Percentiles rank a stretch among this genome's conserved stretches.
phyloP scores from a whole-genome alignment of 2,797 vertebrate genomes.

The Eurystomus glaucurus region DNA sequence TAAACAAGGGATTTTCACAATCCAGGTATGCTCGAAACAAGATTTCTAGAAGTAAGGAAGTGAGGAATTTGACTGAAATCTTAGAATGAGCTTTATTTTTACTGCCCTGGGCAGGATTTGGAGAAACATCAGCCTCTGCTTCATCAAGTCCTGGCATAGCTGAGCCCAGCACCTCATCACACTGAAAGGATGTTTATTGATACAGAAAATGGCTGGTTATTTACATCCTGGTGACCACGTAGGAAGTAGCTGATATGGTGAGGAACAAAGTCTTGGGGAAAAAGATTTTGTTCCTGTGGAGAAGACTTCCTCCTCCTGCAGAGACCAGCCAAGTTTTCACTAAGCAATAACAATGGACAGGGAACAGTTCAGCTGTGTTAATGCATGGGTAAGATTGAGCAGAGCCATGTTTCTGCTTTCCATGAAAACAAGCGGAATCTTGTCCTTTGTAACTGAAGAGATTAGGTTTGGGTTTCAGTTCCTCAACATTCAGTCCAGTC shows the following conservation, averaged over 20 bases:
- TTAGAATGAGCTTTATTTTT: constrained; percentile 30
- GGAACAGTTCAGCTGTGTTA: not conserved
- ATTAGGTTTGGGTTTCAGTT: not conserved
- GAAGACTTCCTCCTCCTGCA: not conserved
- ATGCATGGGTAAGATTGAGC: not conserved
- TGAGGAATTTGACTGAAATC: constrained; percentile 25
- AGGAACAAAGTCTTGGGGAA: not conserved
- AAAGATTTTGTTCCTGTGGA: not conserved
- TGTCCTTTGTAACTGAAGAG: not conserved
- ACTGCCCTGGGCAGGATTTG: constrained; percentile 26
- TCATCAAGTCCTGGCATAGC: not conserved
- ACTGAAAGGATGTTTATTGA: not conserved
- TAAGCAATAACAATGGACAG: not conserved
- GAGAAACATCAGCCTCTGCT: not conserved
- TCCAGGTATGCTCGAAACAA: not conserved
- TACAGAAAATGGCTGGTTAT: constrained; percentile 3
- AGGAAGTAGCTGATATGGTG: not conserved
- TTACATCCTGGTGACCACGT: not conserved
- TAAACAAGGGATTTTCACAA: constrained; percentile 44
- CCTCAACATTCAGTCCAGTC: accelerated
- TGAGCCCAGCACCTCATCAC: constrained; percentile 23
- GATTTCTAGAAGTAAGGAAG: constrained; percentile 23
- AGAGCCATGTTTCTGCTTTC: not conserved
- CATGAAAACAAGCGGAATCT: not conserved
- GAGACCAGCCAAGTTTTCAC: not conserved